phyloP scores from a whole-genome alignment of 2,113 vertebrate species.

The Apteryx owenii region DNA sequence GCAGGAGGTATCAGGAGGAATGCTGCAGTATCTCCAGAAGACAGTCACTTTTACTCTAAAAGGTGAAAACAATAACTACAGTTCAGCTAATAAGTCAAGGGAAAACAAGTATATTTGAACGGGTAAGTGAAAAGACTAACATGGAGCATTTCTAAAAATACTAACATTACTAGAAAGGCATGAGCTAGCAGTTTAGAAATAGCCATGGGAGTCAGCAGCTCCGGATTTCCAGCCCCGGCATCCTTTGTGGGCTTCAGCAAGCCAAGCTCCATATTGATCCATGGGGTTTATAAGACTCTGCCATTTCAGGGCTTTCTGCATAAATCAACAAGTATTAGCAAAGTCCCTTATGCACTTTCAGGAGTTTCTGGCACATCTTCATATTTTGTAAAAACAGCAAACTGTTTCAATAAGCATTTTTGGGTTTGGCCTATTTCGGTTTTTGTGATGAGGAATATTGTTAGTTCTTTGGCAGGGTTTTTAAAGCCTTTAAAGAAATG shows the following conservation, averaged over 20 bases:
- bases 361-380: not conserved
- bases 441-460: not conserved
- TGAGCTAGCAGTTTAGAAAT: slow-evolving; percentile 19
- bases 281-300: not conserved
- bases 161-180: not conserved
- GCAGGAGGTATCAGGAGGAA: not conserved
- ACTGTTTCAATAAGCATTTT: not conserved
- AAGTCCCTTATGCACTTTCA: not conserved
- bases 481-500: not conserved
- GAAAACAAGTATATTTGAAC: not conserved
- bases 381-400: not conserved
- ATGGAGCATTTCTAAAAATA: slow-evolving; percentile 35
- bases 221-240: not conserved
- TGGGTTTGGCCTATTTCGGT: not conserved
- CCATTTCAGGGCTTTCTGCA: not conserved
- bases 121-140: not conserved
- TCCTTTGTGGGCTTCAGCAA: not conserved
- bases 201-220: not conserved
- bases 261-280: not conserved
- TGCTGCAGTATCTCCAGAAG: not conserved
- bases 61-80: not conserved
- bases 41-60: not conserved
- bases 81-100: not conserved
- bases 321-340: not conserved
- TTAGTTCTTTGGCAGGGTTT: not conserved